Base-by-base conservation (phyloP, 2,888 invertebrate species). In the Stenoptilia bipunctidactyla region DNA sequence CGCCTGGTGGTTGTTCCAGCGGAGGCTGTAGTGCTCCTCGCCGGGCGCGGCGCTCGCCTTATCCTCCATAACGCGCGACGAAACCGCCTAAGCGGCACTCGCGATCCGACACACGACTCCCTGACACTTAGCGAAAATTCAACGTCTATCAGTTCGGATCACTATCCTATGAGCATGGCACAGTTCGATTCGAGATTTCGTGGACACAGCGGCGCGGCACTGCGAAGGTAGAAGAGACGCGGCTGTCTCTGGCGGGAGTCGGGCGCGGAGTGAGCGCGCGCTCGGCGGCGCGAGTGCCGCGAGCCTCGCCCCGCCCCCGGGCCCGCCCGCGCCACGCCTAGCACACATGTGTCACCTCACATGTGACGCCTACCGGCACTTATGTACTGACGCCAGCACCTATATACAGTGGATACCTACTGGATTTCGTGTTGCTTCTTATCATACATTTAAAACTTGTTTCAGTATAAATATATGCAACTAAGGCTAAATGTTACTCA, bases 1-100 rank as follows among this genome's bases (percentile, higher is more conserved):
- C 53, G 89, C 89, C 71, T 93, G 94, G 85, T 96, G 96, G 85
- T 95, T 95, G 86, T 94, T 94, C 96, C 96, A 96, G 76, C 94
- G 89, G 62, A 96, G 87, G 67, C 94, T 94, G 82, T 94, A 96
- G 75, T 94, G 94, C 67, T 94, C 93, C 77, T 92, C 84, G 37
- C 67, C 63, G 61, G 61, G 65, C 56, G 61, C 66, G 63, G 71
- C 62, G 60, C 66, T 61, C 54, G 73, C 58, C 61, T 82, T 82
- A 67, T 79, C 79, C 76, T 77, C 82, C 82, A 83, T 83, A 58
- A 66, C 71, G 66, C 66, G 60, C 63, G 71, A 66, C 60, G 52
- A 52, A 51, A 56, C 53, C 73, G 69, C 73, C 75, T 71, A 74
- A 73, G 53, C 52, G 55, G 47, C 43, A 52, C 58, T 53, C n/a